These are phyloP conservation scores for Ornithoptera alexandrae DNA, from an alignment of 2,888 invertebrate species.

Conservation along the genomic window DNA sequence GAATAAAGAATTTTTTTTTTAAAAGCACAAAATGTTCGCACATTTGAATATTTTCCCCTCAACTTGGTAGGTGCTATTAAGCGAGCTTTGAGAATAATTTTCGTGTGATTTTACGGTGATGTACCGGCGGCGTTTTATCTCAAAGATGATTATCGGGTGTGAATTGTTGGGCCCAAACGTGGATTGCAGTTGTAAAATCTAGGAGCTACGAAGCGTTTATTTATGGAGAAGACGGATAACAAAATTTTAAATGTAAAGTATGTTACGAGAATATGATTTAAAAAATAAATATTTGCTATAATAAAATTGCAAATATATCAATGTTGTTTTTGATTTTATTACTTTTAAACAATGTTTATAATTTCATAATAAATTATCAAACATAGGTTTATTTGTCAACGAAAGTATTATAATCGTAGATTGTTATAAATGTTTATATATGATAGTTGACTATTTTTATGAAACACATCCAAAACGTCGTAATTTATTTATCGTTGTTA, in stretches of 20 bases:
- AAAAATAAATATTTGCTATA: too few relatives aligned
- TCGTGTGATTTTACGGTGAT: slow-evolving; percentile 54
- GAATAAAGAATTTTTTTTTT: slow-evolving; percentile 5
- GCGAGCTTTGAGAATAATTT: slow-evolving; percentile 33
- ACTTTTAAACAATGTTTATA: too few relatives aligned
- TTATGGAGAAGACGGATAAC: slow-evolving; percentile 34
- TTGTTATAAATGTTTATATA: neutral
- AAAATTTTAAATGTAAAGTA: neutral
- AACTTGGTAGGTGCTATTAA: slow-evolving; percentile 32
- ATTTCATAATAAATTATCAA: too few relatives aligned
- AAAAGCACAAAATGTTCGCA: slow-evolving; percentile 10
- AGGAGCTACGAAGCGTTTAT: slow-evolving; percentile 41
- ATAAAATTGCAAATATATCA: too few relatives aligned
- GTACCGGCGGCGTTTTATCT: slow-evolving; percentile 61
- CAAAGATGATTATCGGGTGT: slow-evolving; percentile 73
- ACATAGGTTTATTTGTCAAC: too few relatives aligned
- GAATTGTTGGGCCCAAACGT: slow-evolving; percentile 64
- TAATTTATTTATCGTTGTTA: slow-evolving; percentile 56
- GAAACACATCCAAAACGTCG: slow-evolving; percentile 48
- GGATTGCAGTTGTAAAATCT: slow-evolving; percentile 53
- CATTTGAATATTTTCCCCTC: slow-evolving; percentile 28
- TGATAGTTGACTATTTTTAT: slow-evolving; percentile 12
- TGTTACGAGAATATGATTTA: too few relatives aligned
- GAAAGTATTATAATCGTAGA: neutral
- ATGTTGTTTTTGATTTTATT: too few relatives aligned